A percentile compares a stretch with the other conserved stretches of the same genome.
Evolutionary conservation across 1,140 invertebrate species (phyloP).

Genomic region (Aleiodes sp.): DNA sequence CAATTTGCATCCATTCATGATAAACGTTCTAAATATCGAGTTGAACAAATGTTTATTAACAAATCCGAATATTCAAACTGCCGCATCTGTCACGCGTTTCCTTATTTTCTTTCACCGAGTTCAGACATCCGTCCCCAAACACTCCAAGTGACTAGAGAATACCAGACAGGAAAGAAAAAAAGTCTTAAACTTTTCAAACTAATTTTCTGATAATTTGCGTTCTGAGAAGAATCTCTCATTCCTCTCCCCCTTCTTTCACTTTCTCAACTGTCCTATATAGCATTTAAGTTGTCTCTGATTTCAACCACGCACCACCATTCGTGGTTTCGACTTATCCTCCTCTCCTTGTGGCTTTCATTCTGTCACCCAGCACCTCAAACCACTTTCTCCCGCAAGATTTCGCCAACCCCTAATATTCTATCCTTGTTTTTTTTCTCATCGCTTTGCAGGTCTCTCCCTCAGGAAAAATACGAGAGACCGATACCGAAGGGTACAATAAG

Average conservation of each 20-base stretch:
- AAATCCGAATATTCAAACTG: not conserved
- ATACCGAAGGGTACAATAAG: conserved; percentile 51
- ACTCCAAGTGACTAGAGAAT: not conserved
- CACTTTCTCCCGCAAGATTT: not conserved
- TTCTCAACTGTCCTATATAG: conserved; percentile 10
- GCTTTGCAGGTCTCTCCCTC: not conserved
- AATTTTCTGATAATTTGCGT: conserved; percentile 56
- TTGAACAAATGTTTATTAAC: not conserved
- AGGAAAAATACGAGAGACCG: conserved; percentile 11
- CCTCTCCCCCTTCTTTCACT: conserved; percentile 41
- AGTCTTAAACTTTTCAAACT: conserved; percentile 43
- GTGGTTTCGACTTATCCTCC: conserved; percentile 9
- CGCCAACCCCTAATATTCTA: conserved; percentile 8
- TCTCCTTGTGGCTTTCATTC: not conserved
- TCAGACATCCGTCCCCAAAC: not conserved
- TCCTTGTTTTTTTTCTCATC: conserved; percentile 5
- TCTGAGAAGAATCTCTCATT: conserved; percentile 35
- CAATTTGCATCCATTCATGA: not conserved
- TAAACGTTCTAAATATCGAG: not conserved
- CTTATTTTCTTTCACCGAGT: conserved; percentile 16
- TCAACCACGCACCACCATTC: conserved; percentile 19
- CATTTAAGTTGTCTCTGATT: conserved; percentile 16
- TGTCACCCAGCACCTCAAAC: not conserved
- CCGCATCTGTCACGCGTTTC: not conserved
- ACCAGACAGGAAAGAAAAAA: not conserved